Base-by-base conservation (phyloP, 2,797 vertebrate genomes). In the Sebastes hubbsi region DNA sequence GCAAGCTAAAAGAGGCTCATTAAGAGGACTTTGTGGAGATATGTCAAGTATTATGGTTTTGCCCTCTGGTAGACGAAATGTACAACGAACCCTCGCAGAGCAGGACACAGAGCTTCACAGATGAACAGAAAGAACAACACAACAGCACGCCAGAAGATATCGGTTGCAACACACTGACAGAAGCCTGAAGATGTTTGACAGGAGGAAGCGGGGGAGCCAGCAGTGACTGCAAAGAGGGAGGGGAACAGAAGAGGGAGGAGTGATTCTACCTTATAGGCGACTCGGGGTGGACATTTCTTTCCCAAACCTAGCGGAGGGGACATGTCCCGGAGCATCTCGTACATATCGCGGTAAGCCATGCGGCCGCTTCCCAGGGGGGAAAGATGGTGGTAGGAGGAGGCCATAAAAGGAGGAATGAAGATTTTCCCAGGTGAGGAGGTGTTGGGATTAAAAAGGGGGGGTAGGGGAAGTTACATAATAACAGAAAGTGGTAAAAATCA, bases 261-360 rank as follows among this genome's bases (percentile, higher is more conserved):
- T 6, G n/a, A 46, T 82, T 94, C 97, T 99, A 99, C 99, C 98
- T 99, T 99, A 96, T 99, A 99, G 88, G 99, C 99, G 92, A 99
- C 95, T 75, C 99, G 95, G 86, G 97, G 97, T 12, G 99, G 99
- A 94, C 99, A 99, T 96, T 99, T 99, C 98, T 99, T 99, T 91
- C 99, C 98, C 95, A 99, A 96, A 95, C 99, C 99, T 94, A 99
- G 97, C 38, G 99, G 98, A 85, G 99, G 99, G 93, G 97, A 99
- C 98, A 99, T 99, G 96, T 99, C 98, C 72, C 97, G 97, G 84
- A 99, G 97, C 98, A 99, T 99, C 97, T 99, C 96, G 94, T 99
- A 99, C 99, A 99, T 99, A 94, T 99, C 97, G 87, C 94, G 96
- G 96, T 98, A 98, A 95, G 93, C 95, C 96, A 99, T 98, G 95